phyloP scores from a whole-genome alignment of 2,888 invertebrate genomes.

The Papilio elwesi region DNA sequence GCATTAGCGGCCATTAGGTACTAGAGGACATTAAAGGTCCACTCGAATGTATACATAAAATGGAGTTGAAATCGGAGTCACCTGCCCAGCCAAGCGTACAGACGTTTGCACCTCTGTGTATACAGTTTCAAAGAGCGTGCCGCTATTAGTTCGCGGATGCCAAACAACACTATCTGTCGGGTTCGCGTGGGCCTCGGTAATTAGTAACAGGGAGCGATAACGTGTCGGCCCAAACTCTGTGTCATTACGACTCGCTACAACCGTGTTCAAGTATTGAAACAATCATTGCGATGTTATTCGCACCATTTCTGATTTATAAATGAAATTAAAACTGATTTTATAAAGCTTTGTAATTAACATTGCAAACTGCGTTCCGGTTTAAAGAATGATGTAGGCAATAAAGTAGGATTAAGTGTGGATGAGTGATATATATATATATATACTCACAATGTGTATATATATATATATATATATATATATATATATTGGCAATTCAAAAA shows the following conservation, averaged over 20 bases:
- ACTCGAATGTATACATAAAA: slow-evolving; percentile 31
- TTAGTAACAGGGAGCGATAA: slow-evolving; percentile 72
- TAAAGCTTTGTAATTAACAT: background rate
- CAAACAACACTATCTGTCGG: slow-evolving; percentile 39
- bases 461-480: too few relatives aligned
- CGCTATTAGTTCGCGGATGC: slow-evolving; percentile 48
- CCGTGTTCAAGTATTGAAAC: slow-evolving; percentile 68
- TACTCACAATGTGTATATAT: too few relatives aligned
- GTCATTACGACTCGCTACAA: slow-evolving; percentile 69
- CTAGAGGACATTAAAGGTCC: background rate
- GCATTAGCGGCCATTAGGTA: background rate
- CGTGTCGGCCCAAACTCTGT: slow-evolving; percentile 57
- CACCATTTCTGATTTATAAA: slow-evolving; percentile 40
- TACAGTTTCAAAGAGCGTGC: slow-evolving; percentile 61
- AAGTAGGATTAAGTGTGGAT: too few relatives aligned
- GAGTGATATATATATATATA: too few relatives aligned
- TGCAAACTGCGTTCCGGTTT: background rate
- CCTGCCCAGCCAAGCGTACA: slow-evolving; percentile 50
- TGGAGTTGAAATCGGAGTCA: slow-evolving; percentile 56
- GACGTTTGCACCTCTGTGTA: slow-evolving; percentile 50
- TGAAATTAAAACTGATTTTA: background rate
- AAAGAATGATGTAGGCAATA: background rate
- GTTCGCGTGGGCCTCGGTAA: slow-evolving; percentile 73
- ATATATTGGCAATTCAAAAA: too few relatives aligned
- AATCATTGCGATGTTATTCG: slow-evolving; percentile 66